Conservation (phyloP, 2,113 vertebrate genomes). For the Lampris incognitus region DNA sequence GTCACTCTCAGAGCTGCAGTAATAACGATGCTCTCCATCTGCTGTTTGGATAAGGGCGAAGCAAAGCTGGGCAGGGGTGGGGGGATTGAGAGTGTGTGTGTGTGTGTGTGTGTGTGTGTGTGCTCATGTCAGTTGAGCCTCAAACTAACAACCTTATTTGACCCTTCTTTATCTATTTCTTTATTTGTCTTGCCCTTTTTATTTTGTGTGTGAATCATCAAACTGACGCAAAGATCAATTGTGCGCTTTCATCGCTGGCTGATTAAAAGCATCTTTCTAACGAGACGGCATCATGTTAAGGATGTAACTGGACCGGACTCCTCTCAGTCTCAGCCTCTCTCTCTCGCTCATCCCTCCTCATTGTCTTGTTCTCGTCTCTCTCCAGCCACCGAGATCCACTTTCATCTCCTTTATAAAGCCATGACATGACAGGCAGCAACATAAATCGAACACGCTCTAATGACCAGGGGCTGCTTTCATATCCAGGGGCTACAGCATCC, state of each 20-base stretch:
- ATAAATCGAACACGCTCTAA: conserved; percentile 59
- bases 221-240: conserved; percentile 17
- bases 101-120: conserved; percentile 1
- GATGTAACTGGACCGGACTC: neutral
- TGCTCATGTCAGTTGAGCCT: conserved; percentile 47
- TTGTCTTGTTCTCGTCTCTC: conserved; percentile 4
- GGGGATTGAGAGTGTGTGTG: conserved; percentile 11
- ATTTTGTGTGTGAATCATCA: conserved; percentile 22
- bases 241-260: conserved; percentile 35
- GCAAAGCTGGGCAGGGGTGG: conserved; percentile 10
- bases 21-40: conserved; percentile 74
- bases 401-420: conserved; percentile 73
- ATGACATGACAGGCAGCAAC: conserved; percentile 65
- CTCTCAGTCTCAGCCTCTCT: conserved; percentile 16
- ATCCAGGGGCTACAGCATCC: conserved; percentile 43
- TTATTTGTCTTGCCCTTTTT: conserved; percentile 22
- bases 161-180: conserved; percentile 38
- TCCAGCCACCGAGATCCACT: conserved; percentile 51
- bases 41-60: conserved; percentile 38
- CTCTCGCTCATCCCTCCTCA: conserved; percentile 17
- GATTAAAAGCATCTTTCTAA: conserved; percentile 43
- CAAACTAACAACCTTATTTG: conserved; percentile 38
- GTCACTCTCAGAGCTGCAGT: conserved; percentile 40
- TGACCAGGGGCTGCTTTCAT: conserved; percentile 42
- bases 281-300: conserved; percentile 14